Evolutionary conservation across 2,888 invertebrate species (phyloP).

Genomic region (Noctua pronuba): DNA sequence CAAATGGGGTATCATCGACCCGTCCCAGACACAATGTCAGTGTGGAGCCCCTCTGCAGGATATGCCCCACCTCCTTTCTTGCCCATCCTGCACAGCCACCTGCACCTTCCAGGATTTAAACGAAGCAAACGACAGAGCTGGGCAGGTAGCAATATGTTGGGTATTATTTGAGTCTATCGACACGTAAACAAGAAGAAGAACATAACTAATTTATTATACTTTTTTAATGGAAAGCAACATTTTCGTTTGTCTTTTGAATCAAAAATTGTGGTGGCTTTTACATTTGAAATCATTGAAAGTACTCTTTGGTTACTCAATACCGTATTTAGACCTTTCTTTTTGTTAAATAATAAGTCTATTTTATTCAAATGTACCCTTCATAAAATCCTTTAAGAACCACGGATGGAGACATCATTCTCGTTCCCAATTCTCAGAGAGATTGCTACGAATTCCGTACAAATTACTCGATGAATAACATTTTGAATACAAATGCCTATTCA

Average conservation of each 20-base stretch:
- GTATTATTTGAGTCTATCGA: too few relatives aligned
- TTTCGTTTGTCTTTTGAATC: background rate
- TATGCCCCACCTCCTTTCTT: too few relatives aligned
- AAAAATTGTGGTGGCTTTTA: background rate
- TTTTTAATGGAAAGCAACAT: background rate
- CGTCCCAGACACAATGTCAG: too few relatives aligned
- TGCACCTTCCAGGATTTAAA: too few relatives aligned
- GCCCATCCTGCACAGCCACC: too few relatives aligned
- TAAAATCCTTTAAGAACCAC: background rate
- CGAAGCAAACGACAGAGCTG: too few relatives aligned
- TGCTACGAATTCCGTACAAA: slow-evolving; percentile 24
- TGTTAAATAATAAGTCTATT: background rate
- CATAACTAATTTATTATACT: too few relatives aligned
- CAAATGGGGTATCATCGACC: too few relatives aligned
- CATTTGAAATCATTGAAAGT: background rate
- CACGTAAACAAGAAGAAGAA: too few relatives aligned
- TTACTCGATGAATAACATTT: slow-evolving; percentile 26
- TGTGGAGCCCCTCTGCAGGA: too few relatives aligned
- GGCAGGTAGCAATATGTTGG: too few relatives aligned
- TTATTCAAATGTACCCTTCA: slow-evolving; percentile 12
- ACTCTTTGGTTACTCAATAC: background rate
- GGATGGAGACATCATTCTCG: slow-evolving; percentile 7
- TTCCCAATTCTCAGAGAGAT: slow-evolving; percentile 10
- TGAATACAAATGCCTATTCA: slow-evolving; percentile 45
- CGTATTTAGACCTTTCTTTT: background rate